A percentile compares a stretch with the other conserved stretches of the same genome.
Conservation (phyloP, 1,140 invertebrate species). For the Elymnias hypermnestra region DNA sequence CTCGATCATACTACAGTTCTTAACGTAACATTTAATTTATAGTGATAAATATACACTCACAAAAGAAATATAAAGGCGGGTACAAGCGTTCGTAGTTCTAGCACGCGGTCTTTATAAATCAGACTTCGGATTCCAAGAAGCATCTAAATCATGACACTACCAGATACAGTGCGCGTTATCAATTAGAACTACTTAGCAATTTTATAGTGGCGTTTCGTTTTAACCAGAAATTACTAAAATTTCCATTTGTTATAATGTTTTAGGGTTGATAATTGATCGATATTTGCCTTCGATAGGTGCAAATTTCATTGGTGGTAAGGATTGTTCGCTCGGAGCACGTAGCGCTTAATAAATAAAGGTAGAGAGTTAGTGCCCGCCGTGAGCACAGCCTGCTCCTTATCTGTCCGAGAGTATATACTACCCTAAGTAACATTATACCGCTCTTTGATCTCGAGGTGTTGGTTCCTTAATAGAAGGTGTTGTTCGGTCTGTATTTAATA, state of each 20-base stretch:
- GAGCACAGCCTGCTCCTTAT: slow-evolving; percentile 60
- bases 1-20: too few relatives aligned
- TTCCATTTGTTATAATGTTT: neutral
- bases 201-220: slow-evolving; percentile 2
- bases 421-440: slow-evolving; percentile 55
- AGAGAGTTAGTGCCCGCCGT: slow-evolving; percentile 58
- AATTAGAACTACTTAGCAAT: slow-evolving; percentile 61
- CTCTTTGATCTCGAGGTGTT: slow-evolving; percentile 23
- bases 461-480: slow-evolving; percentile 8
- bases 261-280: slow-evolving; percentile 29
- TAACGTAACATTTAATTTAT: neutral
- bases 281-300: slow-evolving; percentile 16
- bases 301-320: slow-evolving; percentile 29
- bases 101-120: slow-evolving; percentile 43
- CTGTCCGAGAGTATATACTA: slow-evolving; percentile 43
- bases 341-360: slow-evolving; percentile 65
- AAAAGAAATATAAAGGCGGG: slow-evolving; percentile 7
- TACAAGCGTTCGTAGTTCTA: slow-evolving; percentile 23
- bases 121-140: slow-evolving; percentile 42
- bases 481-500: neutral
- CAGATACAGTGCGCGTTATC: slow-evolving; percentile 64
- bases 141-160: slow-evolving; percentile 63
- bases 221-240: neutral
- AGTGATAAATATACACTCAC: neutral
- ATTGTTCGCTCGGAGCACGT: slow-evolving; percentile 54